Evolutionary conservation across 2,797 vertebrate genomes (phyloP).

Genomic region (Darevskia mixta): DNA sequence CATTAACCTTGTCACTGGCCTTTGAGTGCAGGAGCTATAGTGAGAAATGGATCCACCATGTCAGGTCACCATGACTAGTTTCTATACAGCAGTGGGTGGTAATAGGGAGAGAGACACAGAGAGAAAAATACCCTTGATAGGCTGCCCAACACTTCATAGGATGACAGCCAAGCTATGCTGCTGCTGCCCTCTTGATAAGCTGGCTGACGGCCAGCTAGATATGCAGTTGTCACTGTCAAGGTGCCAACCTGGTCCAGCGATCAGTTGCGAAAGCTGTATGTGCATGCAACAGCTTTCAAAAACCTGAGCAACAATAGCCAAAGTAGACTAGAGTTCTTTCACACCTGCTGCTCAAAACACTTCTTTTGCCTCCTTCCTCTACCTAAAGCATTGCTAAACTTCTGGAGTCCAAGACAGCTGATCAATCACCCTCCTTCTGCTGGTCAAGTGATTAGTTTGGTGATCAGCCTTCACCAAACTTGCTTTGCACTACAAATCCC

Average conservation of each 20-base stretch:
- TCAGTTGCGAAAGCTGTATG: background rate
- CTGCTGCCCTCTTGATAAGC: background rate
- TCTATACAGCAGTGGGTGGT: background rate
- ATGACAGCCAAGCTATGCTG: background rate
- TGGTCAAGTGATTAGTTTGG: background rate
- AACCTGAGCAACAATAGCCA: background rate
- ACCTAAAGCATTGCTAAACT: background rate
- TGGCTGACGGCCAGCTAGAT: background rate
- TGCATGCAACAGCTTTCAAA: background rate
- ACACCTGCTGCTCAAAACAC: no score
- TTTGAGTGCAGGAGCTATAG: constrained; percentile 1
- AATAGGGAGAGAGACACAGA: no score
- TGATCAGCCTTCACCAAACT: background rate
- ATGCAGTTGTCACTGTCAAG: background rate
- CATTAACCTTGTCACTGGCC: constrained; percentile 29
- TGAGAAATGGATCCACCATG: background rate
- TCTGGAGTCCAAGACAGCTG: background rate
- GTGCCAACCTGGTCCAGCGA: background rate
- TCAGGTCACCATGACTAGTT: background rate
- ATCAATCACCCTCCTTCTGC: background rate
- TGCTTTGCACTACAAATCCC: background rate
- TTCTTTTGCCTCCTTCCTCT: no score
- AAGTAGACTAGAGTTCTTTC: background rate
- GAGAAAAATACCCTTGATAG: background rate
- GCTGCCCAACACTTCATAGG: background rate